Percentiles rank a stretch among this genome's conserved stretches.
These are phyloP conservation scores for Hedychridium roseum DNA, from an alignment of 2,888 invertebrate species.

Conservation along the genomic window DNA sequence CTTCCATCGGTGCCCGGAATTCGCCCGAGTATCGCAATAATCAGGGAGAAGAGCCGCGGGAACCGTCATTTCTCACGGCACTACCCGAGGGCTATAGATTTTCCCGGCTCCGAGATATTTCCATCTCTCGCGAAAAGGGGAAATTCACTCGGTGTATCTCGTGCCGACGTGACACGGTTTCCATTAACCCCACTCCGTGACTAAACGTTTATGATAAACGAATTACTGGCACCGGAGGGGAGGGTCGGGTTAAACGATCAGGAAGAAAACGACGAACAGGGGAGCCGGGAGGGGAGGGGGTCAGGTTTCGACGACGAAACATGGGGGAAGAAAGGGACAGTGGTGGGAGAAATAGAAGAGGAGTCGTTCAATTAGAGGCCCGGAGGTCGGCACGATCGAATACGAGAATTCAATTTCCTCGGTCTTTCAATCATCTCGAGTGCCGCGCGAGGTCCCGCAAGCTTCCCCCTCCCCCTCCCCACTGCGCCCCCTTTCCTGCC, in stretches of 20 bases:
- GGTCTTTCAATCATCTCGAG: conserved; percentile 53
- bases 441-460: conserved; percentile 28
- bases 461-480: conserved; percentile 13
- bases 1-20: too few species aligned
- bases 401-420: conserved; percentile 52
- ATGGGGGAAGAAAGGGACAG: conserved; percentile 5
- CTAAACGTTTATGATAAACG: conserved; percentile 35
- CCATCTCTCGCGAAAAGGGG: not conserved
- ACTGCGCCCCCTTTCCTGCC: not conserved
- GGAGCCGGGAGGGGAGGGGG: too few species aligned
- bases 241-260: conserved; percentile 26
- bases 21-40: too few species aligned
- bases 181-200: conserved; percentile 18
- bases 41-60: not conserved
- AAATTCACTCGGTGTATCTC: conserved; percentile 1
- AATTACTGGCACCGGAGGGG: conserved; percentile 23
- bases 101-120: not conserved
- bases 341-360: conserved; percentile 22
- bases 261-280: conserved; percentile 26
- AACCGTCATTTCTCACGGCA: not conserved
- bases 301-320: too few species aligned
- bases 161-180: conserved; percentile 9
- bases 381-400: conserved; percentile 38
- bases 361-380: conserved; percentile 52
- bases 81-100: not conserved